These are phyloP conservation scores for Tragelaphus buxtoni DNA, from an alignment of 2,113 vertebrate genomes.

Conservation along the genomic window DNA sequence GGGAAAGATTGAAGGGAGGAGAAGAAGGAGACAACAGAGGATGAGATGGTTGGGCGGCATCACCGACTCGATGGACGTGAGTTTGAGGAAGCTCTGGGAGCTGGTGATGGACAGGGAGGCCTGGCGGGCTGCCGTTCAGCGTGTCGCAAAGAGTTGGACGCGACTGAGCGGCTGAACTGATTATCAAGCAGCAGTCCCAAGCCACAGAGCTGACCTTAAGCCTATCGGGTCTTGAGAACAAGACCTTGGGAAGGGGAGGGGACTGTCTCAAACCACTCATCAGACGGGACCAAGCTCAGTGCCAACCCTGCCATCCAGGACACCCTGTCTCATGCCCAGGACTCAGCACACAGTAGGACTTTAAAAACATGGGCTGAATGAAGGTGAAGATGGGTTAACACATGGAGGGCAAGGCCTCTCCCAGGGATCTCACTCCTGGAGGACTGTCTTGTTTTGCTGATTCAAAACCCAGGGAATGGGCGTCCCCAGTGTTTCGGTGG, in stretches of 20 bases:
- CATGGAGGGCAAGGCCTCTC: not conserved
- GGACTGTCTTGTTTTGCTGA: not conserved
- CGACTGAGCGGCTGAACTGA: not conserved
- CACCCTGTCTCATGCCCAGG: rapidly evolving
- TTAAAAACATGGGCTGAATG: not conserved
- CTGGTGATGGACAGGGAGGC: not conserved
- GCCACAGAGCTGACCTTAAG: not conserved
- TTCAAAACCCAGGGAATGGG: not conserved
- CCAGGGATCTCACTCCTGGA: not conserved
- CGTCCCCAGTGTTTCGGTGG: not conserved
- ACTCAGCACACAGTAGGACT: not conserved
- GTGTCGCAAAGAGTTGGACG: not conserved
- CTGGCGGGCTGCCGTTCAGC: not conserved
- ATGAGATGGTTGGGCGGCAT: not conserved
- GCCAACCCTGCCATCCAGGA: not conserved
- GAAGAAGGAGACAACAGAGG: not conserved
- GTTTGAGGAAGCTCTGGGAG: not conserved
- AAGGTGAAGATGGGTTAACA: rapidly evolving
- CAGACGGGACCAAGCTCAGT: not conserved
- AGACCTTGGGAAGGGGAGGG: not conserved
- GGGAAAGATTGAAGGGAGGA: not conserved
- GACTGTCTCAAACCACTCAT: not conserved
- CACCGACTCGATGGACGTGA: too few relatives aligned
- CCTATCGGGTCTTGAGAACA: not conserved
- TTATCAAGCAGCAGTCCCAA: not conserved